Evolutionary conservation across 2,113 vertebrate genomes (phyloP), one percentile per base, ranked within the genome.

Genomic region (Gopherus evgoodei): DNA sequence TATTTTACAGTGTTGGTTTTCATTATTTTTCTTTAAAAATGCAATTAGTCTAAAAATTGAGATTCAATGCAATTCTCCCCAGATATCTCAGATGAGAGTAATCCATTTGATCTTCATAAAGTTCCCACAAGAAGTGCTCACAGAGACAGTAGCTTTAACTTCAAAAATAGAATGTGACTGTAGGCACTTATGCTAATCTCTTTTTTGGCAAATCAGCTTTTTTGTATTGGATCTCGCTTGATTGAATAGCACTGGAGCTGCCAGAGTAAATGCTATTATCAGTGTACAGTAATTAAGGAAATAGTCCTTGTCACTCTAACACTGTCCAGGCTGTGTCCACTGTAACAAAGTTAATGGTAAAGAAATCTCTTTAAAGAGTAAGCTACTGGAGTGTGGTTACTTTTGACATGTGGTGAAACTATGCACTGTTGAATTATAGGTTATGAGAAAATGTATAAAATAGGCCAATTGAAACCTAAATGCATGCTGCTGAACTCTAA

Each of bases 181-280:
- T 94, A 96, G 97, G 94, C 97, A 98, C 96, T 98, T 98, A 98
- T 96, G 94, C 97, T 98, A 96, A 98, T 97, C 97, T 97, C 94
- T 95, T 96, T 97, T 98, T 98, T 98, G 98, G 97, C 95, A 98
- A 98, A 98, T 98, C 96, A 98, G 94, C 94, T 96, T 97, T 97
- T 98, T 98, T 93, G 95, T 97, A 98, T 98, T 97, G 97, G 97
- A 98, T 98, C 98, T 98, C 94, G 87, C 97, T 96, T 97, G 98
- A 98, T 98, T 98, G 98, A 98, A 98, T 97, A 97, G 94, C 95
- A 90, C 90, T 90, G 94, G 94, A 97, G 94, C 95, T 98, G 97
- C 97, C 97, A 97, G 98, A 97, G 97, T 97, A 98, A 98, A 98
- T 97, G 97, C 95, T 97, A 97, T 98, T 98, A 98, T 98, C 97